Conservation (phyloP, 1,140 invertebrate genomes). For the Ladona fulva region DNA sequence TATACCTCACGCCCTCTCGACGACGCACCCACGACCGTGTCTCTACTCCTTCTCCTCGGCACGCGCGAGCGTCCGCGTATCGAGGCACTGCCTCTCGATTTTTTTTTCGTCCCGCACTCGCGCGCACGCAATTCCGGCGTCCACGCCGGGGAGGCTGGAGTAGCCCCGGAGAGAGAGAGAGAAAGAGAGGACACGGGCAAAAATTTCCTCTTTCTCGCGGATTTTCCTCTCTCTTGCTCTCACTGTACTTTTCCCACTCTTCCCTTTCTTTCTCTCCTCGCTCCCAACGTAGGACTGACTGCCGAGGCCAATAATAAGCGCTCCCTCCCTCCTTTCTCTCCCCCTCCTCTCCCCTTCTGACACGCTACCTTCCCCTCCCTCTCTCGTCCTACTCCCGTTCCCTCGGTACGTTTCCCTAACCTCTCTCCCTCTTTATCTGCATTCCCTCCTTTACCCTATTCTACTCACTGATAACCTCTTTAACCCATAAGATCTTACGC, state of each 20-base stretch:
- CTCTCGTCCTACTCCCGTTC: neutral
- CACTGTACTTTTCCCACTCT: neutral
- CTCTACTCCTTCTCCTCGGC: too few relatives aligned
- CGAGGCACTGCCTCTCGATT: too few relatives aligned
- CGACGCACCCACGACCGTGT: too few relatives aligned
- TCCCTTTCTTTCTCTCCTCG: neutral
- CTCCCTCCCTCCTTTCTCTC: neutral
- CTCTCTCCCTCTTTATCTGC: neutral
- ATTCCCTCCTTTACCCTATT: neutral
- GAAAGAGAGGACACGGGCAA: too few relatives aligned
- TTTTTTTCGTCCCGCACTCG: too few relatives aligned
- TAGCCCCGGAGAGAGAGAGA: too few relatives aligned
- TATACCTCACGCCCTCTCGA: too few relatives aligned
- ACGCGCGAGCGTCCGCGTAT: too few relatives aligned
- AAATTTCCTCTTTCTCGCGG: too few relatives aligned
- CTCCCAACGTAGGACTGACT: neutral
- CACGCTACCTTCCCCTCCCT: neutral
- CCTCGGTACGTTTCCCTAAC: neutral
- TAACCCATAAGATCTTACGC: neutral
- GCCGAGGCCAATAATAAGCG: neutral
- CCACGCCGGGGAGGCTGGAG: too few relatives aligned
- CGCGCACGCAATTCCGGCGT: too few relatives aligned
- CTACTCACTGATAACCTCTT: neutral
- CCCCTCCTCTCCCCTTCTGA: neutral
- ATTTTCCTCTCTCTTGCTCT: neutral